Conservation (phyloP, 2,888 invertebrate species). For the Brenthis daphne region DNA sequence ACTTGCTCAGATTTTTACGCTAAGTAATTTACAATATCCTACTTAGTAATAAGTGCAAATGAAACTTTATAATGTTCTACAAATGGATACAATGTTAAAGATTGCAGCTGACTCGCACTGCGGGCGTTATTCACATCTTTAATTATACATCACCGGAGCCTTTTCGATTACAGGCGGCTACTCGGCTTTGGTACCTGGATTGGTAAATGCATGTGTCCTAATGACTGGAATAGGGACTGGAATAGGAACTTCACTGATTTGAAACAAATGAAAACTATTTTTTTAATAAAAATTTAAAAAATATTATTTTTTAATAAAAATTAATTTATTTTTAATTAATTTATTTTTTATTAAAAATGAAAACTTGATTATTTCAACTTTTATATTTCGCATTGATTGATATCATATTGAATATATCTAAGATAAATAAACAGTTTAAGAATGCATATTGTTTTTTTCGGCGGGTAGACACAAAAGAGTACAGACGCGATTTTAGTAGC, state of each 20-base stretch:
- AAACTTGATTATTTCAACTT: background rate
- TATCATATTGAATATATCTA: too few relatives aligned
- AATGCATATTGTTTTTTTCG: too few relatives aligned
- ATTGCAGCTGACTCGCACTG: constrained; percentile 77
- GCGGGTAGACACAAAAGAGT: too few relatives aligned
- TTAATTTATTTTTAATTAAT: too few relatives aligned
- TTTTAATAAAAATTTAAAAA: too few relatives aligned
- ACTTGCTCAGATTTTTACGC: too few relatives aligned
- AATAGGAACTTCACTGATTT: background rate
- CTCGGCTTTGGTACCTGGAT: constrained; percentile 69
- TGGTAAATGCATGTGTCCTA: constrained; percentile 46
- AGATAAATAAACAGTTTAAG: too few relatives aligned
- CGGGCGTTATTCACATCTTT: constrained; percentile 76
- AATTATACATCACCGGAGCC: constrained; percentile 79
- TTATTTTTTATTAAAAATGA: too few relatives aligned
- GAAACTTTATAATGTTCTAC: constrained; percentile 11
- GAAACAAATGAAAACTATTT: too few relatives aligned
- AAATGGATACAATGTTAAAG: constrained; percentile 52
- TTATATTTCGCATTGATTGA: background rate
- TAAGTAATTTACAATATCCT: too few relatives aligned
- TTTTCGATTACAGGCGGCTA: constrained; percentile 77
- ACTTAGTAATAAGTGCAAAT: constrained; percentile 7
- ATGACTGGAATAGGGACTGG: constrained; percentile 19
- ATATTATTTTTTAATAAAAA: too few relatives aligned
- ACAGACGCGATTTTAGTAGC: too few relatives aligned